Evolutionary conservation across 2,113 vertebrate species (phyloP).

Genomic region (Numida meleagris): DNA sequence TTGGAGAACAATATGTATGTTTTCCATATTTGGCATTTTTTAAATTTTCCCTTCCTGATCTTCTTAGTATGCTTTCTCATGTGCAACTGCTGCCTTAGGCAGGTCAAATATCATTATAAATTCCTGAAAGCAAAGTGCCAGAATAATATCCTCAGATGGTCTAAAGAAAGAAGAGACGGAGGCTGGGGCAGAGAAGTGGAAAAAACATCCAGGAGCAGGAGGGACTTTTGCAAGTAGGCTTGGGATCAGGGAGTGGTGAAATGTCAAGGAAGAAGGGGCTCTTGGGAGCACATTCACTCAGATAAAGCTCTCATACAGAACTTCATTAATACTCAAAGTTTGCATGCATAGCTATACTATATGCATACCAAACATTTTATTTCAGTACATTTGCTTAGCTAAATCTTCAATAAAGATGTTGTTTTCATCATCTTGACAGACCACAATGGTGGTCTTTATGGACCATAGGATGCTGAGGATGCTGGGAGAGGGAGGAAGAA

Average conservation of each 20-base stretch:
- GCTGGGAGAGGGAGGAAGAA: not conserved
- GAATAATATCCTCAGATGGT: not conserved
- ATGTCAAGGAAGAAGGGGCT: not conserved
- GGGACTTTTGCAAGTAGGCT: not conserved
- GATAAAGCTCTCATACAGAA: not conserved
- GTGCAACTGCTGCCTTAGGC: not conserved
- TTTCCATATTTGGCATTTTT: not conserved
- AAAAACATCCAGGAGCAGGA: not conserved
- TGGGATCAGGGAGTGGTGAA: not conserved
- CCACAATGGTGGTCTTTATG: not conserved
- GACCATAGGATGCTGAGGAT: too few relatives aligned
- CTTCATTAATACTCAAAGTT: not conserved
- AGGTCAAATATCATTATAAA: not conserved
- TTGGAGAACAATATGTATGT: fast-evolving
- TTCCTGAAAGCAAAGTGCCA: not conserved
- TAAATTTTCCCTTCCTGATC: not conserved
- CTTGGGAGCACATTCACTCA: not conserved
- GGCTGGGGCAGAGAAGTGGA: not conserved
- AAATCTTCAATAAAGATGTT: not conserved
- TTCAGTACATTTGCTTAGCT: not conserved
- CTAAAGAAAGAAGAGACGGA: not conserved
- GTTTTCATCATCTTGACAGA: not conserved
- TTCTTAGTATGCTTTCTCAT: not conserved
- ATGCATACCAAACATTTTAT: not conserved
- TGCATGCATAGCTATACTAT: not conserved